Base-by-base conservation (phyloP, 2,888 invertebrate genomes). In the Cosmia pyralina region DNA sequence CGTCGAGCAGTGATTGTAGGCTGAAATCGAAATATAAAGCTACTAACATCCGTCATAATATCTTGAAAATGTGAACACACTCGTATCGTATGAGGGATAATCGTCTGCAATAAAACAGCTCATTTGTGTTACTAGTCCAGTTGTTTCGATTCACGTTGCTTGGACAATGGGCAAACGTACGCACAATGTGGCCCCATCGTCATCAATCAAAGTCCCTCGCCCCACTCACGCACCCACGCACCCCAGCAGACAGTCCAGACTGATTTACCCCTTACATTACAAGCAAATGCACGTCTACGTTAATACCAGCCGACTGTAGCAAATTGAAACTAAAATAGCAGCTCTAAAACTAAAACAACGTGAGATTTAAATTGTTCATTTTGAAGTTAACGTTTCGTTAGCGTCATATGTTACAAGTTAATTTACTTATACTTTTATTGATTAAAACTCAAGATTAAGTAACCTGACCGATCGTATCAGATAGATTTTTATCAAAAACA, bases 61-160 rank as follows among this genome's bases (percentile, higher is more conserved):
- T 74, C 64, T 87, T 87, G 75, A 82, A 87, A 88, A 87, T 84
- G 81, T 86, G 84, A 73, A 79, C 83, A 73, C 78, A 85, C 77
- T 82, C 85, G 86, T 88, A 84, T 86, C 85, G 67, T 76, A 85
- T 77, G 82, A 78, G 88, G 89, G 88, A 91, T 92, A 92, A 92
- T 90, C 89, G 90, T 88, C 66, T 84, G 90, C 88, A 91, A 91
- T 92, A 91, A 92, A 92, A 90, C 91, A 90, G 88, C 92, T 92
- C 91, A 91, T 92, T 93, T 91, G 87, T 87, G 88, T 87, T 85
- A 82, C 77, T 87, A 91, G 91, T 91, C 89, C 90, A 92, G 93
- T 94, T 93, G 94, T 94, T 94, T 94, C 93, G 92, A 91, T 93
- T 90, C 91, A 88, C 90, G 91, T 89, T 90, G 88, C 88, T 91